A percentile compares a stretch with the other conserved stretches of the same genome.
Evolutionary conservation across 2,888 invertebrate species (phyloP).

Genomic region (Apodemia duryi): DNA sequence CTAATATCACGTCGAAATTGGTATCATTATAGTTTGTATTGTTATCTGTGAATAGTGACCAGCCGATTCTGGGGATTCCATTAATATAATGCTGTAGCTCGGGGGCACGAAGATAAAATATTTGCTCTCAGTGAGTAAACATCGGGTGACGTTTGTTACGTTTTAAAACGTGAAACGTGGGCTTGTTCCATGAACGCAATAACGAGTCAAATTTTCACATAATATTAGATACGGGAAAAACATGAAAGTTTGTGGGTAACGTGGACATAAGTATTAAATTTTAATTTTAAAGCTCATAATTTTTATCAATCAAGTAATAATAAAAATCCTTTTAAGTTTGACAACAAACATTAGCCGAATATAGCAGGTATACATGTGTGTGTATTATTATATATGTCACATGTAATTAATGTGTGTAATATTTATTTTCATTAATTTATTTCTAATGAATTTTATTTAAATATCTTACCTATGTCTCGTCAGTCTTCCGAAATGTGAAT

Average conservation of each 20-base stretch:
- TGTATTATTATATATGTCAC: too few relatives aligned
- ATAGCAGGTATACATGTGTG: too few relatives aligned
- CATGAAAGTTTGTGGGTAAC: not conserved
- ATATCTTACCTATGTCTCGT: too few relatives aligned
- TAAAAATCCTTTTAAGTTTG: too few relatives aligned
- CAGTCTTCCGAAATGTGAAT: too few relatives aligned
- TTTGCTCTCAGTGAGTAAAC: not conserved
- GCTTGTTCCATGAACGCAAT: not conserved
- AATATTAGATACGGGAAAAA: not conserved
- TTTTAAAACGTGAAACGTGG: not conserved
- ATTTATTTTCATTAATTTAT: too few relatives aligned
- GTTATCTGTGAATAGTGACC: not conserved
- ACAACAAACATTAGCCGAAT: too few relatives aligned
- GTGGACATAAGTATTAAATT: not conserved
- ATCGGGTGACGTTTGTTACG: not conserved
- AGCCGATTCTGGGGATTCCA: not conserved
- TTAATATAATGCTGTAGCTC: not conserved
- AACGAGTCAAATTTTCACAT: slow-evolving; percentile 18
- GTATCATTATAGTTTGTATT: not conserved
- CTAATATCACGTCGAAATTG: not conserved
- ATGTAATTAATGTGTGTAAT: too few relatives aligned
- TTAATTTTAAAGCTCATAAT: not conserved
- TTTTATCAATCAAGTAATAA: too few relatives aligned
- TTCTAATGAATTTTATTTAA: too few relatives aligned
- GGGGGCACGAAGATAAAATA: not conserved